phyloP scores from a whole-genome alignment of 2,113 vertebrate genomes.

The rat (Rattus norvegicus) region GRCr8 NC_086020.1:37478501-37479000 shows the following conservation, averaged over 20 bases:
- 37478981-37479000: not conserved
- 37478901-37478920: too few relatives aligned
- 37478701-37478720: not conserved
- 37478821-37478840: not conserved
- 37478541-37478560: slow-evolving; percentile 24
- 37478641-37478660: not conserved
- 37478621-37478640: not conserved
- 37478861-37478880: not conserved
- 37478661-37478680: not conserved
- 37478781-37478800: not conserved
- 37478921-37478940: not conserved
- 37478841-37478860: not conserved
- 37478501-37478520: slow-evolving; percentile 21
- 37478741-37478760: not conserved
- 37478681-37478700: not conserved
- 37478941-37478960: too few relatives aligned
- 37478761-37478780: not conserved
- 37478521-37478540: not conserved
- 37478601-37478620: slow-evolving; percentile 1
- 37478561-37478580: not conserved
- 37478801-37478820: not conserved
- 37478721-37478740: not conserved
- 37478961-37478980: not conserved
- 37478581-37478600: slow-evolving; percentile 1
- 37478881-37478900: not conserved